phyloP scores from a whole-genome alignment of 2,113 vertebrate genomes.

The Oreocharis arfaki region DNA sequence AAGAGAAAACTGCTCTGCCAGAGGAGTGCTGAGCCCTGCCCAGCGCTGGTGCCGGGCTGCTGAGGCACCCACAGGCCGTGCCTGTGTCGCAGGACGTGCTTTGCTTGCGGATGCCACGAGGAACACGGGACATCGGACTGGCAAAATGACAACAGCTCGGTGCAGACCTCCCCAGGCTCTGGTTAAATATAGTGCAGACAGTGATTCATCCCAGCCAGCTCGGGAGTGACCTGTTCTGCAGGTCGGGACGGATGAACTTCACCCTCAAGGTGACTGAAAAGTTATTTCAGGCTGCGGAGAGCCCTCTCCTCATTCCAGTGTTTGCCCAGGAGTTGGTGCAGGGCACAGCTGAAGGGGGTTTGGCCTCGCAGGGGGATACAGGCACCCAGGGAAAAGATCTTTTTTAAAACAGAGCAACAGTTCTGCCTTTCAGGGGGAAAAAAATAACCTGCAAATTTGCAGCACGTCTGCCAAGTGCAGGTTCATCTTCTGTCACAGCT shows the following conservation, averaged over 20 bases:
- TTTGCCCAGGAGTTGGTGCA: not conserved
- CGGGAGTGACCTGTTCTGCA: not conserved
- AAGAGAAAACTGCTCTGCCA: not conserved
- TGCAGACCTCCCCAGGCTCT: not conserved
- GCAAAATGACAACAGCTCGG: not conserved
- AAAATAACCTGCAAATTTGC: not conserved
- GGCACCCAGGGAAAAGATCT: not conserved
- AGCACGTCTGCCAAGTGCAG: not conserved
- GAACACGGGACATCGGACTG: rapidly evolving
- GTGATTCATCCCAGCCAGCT: not conserved
- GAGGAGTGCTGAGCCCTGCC: not conserved
- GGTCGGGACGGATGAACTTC: not conserved
- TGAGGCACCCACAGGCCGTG: not conserved
- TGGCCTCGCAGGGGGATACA: not conserved
- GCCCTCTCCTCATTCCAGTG: not conserved
- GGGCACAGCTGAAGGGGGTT: rapidly evolving
- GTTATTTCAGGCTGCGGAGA: not conserved
- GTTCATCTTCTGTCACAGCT: not conserved
- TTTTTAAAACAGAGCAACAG: not conserved
- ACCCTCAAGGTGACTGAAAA: not conserved
- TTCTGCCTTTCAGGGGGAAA: not conserved
- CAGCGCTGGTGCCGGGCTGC: rapidly evolving
- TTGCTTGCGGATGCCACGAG: rapidly evolving
- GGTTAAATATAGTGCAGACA: not conserved
- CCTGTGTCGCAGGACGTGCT: not conserved